These are phyloP conservation scores for Acrocera orbiculus DNA, from an alignment of 2,888 invertebrate genomes.

Conservation along the genomic window DNA sequence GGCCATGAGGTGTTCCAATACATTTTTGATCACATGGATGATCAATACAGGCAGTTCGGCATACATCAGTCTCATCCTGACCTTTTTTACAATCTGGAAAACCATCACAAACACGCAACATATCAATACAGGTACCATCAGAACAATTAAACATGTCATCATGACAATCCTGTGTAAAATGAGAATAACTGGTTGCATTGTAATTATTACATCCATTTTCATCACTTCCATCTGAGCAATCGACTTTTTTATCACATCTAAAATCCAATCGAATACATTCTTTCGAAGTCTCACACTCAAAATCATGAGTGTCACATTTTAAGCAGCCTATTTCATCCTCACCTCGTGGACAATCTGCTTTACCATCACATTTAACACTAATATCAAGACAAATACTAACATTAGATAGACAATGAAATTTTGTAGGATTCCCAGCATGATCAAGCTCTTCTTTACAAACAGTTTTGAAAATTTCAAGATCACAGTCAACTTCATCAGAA, in stretches of 20 bases:
- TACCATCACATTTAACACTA: slow-evolving; percentile 40
- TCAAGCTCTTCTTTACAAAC: slow-evolving; percentile 28
- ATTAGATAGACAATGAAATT: slow-evolving; percentile 25
- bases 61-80: slow-evolving; percentile 50
- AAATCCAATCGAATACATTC: slow-evolving; percentile 40
- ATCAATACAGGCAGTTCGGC: slow-evolving; percentile 32
- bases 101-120: slow-evolving; percentile 44
- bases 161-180: slow-evolving; percentile 16
- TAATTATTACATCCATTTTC: slow-evolving; percentile 38
- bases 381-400: slow-evolving; percentile 20
- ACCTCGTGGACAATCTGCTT: slow-evolving; percentile 48
- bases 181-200: slow-evolving; percentile 14
- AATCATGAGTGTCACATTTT: slow-evolving; percentile 41
- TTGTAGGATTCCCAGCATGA: slow-evolving; percentile 13
- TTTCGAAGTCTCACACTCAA: slow-evolving; percentile 43
- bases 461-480: slow-evolving; percentile 10
- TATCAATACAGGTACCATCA: slow-evolving; percentile 47
- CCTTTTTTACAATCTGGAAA: slow-evolving; percentile 45
- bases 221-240: slow-evolving; percentile 58
- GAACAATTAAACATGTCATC: slow-evolving; percentile 36
- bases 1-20: slow-evolving; percentile 44
- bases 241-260: slow-evolving; percentile 41
- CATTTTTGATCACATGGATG: slow-evolving; percentile 40
- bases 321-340: slow-evolving; percentile 51
- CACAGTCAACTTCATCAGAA: slow-evolving; percentile 37